Evolutionary conservation across 2,113 vertebrate genomes (phyloP), one percentile per base, ranked within the genome.

Genomic region (Esox niger): DNA sequence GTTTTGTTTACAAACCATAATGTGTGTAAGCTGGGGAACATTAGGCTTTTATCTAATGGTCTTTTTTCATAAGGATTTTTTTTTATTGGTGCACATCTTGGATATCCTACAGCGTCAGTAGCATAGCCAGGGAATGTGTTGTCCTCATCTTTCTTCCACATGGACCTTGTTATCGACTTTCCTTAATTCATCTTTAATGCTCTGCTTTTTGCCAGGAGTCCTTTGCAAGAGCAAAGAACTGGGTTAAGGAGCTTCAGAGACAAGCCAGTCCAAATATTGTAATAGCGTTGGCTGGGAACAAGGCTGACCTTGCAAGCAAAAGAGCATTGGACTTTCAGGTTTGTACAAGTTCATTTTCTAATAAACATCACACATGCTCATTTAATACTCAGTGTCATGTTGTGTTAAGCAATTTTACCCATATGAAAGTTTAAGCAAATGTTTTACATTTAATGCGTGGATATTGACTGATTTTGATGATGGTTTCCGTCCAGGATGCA

Each of bases 211-310:
- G 75, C 73, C 89, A 98, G 97, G 97, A 99, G 74, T 98, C 97
- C 56, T 99, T 99, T 92, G 93, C 94, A 80, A 95, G 97, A 91
- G 97, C 96, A 27, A 99, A 98, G 92, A 99, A 98, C 75, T 99
- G 97, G 97, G 96, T 98, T 79, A 98, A 99, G 89, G 97, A 99
- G 88, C 95, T 99, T 81, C 97, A 99, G 90, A 95, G 96, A 89
- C 97, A 99, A 96, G 97, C 97, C 88, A 99, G 96, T 88, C 96
- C 97, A 79, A 98, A 97, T 82, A 98, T 99, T 85, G 97, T 99
- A 89, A 99, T 99, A 94, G 97, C 97, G 77, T 93, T 99, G 92
- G 94, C 97, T 73, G 97, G 97, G 89, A 99, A 99, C 89, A 99
- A 99, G 89, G 95, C 96, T 52, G 97, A 99, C 77, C 93, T 99